A percentile compares a stretch with the other conserved stretches of the same genome.
phyloP scores from a whole-genome alignment of 2,113 vertebrate species.

The Channa argus region DNA sequence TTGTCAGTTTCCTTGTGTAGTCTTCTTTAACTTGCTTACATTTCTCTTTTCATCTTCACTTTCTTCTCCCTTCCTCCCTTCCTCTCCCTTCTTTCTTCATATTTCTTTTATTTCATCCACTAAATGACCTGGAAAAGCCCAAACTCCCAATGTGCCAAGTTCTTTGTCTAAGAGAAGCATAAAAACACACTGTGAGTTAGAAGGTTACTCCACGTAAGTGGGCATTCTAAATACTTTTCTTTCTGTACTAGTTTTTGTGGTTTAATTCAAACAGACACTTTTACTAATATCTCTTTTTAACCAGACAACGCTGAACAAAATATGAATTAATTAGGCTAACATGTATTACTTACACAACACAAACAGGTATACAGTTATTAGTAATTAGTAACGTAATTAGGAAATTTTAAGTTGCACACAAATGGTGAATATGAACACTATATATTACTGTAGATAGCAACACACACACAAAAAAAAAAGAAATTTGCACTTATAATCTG shows the following conservation, averaged over 20 bases:
- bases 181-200: neutral
- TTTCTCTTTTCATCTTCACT: slow-evolving; percentile 33
- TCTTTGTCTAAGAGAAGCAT: neutral
- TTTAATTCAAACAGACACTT: neutral
- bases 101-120: neutral
- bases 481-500: too few relatives aligned
- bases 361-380: neutral
- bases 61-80: neutral
- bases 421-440: neutral
- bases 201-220: neutral
- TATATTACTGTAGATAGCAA: neutral
- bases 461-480: too few relatives aligned
- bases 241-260: neutral
- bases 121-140: slow-evolving; percentile 1
- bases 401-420: too few relatives aligned
- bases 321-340: neutral
- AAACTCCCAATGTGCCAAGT: neutral
- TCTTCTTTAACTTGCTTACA: slow-evolving; percentile 27
- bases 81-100: neutral
- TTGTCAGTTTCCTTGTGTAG: slow-evolving; percentile 29
- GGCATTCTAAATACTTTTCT: neutral
- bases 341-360: neutral
- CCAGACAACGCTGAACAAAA: neutral
- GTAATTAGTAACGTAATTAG: neutral
- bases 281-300: neutral